These are phyloP conservation scores for Ctenopoma kingsleyae DNA, from an alignment of 2,797 vertebrate species.

Conservation along the genomic window DNA sequence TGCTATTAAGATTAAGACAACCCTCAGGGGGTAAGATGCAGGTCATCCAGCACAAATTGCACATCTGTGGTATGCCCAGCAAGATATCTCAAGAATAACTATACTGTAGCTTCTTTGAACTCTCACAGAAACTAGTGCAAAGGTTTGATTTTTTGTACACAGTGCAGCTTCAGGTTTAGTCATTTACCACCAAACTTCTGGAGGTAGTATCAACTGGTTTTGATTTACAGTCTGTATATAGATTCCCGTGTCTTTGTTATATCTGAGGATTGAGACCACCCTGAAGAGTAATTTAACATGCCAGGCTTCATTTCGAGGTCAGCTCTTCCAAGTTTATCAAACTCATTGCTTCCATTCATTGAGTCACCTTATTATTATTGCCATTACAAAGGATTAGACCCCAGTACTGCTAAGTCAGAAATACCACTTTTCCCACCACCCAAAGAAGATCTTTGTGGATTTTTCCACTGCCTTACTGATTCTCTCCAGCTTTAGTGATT, in stretches of 20 bases:
- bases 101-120: constrained; percentile 1
- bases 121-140: background rate
- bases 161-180: constrained; percentile 20
- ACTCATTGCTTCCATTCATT: constrained; percentile 62
- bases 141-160: constrained; percentile 17
- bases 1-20: constrained; percentile 77
- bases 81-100: constrained; percentile 52
- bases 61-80: constrained; percentile 69
- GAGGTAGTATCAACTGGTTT: background rate
- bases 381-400: constrained; percentile 76
- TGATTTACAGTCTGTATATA: constrained; percentile 49
- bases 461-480: constrained; percentile 67
- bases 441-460: constrained; percentile 56
- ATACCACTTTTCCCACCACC: constrained; percentile 55
- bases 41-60: constrained; percentile 75
- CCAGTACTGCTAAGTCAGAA: constrained; percentile 59
- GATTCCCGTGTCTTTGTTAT: constrained; percentile 34
- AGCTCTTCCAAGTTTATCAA: constrained; percentile 62
- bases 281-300: constrained; percentile 46
- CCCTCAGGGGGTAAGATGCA: constrained; percentile 62
- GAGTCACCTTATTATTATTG: constrained; percentile 73
- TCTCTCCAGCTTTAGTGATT: constrained; percentile 49
- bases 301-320: constrained; percentile 54
- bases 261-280: constrained; percentile 68
- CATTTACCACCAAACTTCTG: constrained; percentile 17